A percentile compares a stretch with the other conserved stretches of the same genome.
phyloP scores from a whole-genome alignment of 1,140 invertebrate genomes.

The Bilobella aurantiaca region DNA sequence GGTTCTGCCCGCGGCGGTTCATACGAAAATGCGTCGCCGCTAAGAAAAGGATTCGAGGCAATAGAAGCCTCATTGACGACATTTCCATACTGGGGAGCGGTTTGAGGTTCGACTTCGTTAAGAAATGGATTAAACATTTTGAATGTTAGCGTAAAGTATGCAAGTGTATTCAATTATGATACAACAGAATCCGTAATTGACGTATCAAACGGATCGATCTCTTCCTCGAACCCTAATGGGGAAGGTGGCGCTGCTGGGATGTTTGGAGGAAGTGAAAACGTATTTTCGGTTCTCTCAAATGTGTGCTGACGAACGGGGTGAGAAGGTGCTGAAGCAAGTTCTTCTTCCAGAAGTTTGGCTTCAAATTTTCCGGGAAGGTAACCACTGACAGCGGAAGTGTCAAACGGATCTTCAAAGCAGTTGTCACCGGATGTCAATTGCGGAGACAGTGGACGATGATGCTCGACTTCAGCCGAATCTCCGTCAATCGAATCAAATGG shows the following conservation, averaged over 20 bases:
- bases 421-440: background rate
- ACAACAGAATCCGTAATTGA: constrained; percentile 35
- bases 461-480: background rate
- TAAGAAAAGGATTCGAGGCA: constrained; percentile 28
- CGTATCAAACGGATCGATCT: constrained; percentile 40
- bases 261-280: constrained; percentile 3
- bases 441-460: background rate
- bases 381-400: constrained; percentile 69
- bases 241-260: background rate
- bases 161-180: constrained; percentile 2
- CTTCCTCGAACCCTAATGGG: constrained; percentile 23
- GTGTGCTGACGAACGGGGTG: background rate
- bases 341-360: constrained; percentile 37
- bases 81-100: constrained; percentile 5
- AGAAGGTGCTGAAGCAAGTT: constrained; percentile 10
- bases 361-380: constrained; percentile 58
- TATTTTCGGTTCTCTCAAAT: background rate
- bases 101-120: constrained; percentile 41
- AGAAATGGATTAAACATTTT: constrained; percentile 57
- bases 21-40: constrained; percentile 36
- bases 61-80: constrained; percentile 3
- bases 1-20: constrained; percentile 8
- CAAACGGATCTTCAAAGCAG: constrained; percentile 61
- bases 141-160: constrained; percentile 8
- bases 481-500: constrained; percentile 12